Evolutionary conservation across 2,888 invertebrate genomes (phyloP).

Genomic region (Diplazon laetatorius): DNA sequence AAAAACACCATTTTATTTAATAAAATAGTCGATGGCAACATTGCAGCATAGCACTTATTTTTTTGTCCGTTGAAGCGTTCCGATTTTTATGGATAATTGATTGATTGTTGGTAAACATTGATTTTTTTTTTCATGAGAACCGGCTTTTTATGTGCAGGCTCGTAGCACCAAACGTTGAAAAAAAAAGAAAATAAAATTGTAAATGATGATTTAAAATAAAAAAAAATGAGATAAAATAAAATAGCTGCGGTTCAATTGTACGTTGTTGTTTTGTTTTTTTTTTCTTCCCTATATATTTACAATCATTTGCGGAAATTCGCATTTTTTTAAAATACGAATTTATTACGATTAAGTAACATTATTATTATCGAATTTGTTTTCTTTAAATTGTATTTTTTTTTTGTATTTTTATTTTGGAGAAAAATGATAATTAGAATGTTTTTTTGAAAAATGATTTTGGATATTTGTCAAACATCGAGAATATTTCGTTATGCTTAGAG

Average conservation of each 20-base stretch:
- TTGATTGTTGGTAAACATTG: conserved; percentile 54
- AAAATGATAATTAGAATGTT: neutral
- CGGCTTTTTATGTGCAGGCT: conserved; percentile 43
- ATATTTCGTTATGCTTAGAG: conserved; percentile 7
- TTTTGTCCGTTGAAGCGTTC: conserved; percentile 55
- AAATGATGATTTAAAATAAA: no score
- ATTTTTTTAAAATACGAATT: conserved; percentile 55
- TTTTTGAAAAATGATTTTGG: conserved; percentile 22
- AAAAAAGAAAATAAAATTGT: no score
- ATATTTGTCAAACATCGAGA: conserved; percentile 24
- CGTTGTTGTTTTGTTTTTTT: no score
- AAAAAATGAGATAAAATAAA: neutral
- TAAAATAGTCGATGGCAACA: conserved; percentile 65
- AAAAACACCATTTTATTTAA: conserved; percentile 33
- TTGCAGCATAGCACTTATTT: conserved; percentile 64
- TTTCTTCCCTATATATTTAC: conserved; percentile 55
- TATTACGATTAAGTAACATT: conserved; percentile 61
- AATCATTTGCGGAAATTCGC: conserved; percentile 53
- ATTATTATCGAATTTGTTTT: conserved; percentile 47
- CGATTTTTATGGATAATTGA: conserved; percentile 51
- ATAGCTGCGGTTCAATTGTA: conserved; percentile 49
- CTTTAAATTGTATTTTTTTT: no score
- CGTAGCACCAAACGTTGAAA: conserved; percentile 55
- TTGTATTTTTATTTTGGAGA: no score
- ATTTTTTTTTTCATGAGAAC: conserved; percentile 54